Base-by-base conservation (phyloP, 2,888 invertebrate genomes). In the Oscheius onirici region DNA sequence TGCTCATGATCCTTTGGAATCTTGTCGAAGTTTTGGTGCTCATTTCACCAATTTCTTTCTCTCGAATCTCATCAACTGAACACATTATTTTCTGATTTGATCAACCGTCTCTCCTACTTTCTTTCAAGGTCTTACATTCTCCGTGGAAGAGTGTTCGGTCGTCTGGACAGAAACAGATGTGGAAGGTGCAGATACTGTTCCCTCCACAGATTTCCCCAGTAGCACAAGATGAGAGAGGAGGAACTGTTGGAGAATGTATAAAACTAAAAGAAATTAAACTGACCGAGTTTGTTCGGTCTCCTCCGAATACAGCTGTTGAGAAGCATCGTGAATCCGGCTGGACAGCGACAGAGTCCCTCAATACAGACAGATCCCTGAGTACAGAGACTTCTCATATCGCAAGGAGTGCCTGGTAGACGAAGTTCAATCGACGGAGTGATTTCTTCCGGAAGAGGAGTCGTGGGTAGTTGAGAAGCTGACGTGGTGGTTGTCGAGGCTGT, bases 141-240 rank as follows among this genome's bases (percentile, higher is more conserved):
- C 79, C 83, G 52, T 72, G 68, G 69, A 74, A 81, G 0, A 83
- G 72, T 3, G 80, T 77, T 22, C 75, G 73, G 2, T 75, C 78
- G 3, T 76, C 71, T 10, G 78, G 75, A 63, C 84, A 85, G 74
- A 80, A 77, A 52, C 84, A 84, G 55, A 84, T 57, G 13, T 80
- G 83, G 69, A 80, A 79, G 43, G 78, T 69, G 65, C 85, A 85
- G 55, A 77, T 75, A 61, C 82, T 82, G 44, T 79, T 78, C 20
- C 84, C 83, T 44, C 75, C 72, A 69, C 85, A 85, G n/a, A 82
- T 74, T 63, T 82, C 83, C 3, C 82, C 83, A 57, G 74, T 65
- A 28, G 72, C 68, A 52, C 84, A 84, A 13, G 81, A 78, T 3
- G 82, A 79, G 10, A 82, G 72, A 2, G 84, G 83, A 15, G 81